phyloP scores from a whole-genome alignment of 1,140 invertebrate genomes.

The Papilio xuthus region DNA sequence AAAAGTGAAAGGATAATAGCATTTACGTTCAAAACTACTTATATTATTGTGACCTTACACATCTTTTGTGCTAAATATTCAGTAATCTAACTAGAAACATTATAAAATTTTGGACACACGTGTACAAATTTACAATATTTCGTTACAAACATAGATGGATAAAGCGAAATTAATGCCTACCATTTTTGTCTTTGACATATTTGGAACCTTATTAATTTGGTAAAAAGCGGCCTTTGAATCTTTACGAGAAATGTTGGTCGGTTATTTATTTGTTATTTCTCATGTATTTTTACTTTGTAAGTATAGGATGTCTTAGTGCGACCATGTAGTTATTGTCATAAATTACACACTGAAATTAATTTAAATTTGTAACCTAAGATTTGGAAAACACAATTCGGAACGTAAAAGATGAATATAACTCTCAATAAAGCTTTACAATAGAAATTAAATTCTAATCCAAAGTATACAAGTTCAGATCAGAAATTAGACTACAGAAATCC shows the following conservation, averaged over 20 bases:
- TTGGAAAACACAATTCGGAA: too few species aligned
- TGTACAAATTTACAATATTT: neutral
- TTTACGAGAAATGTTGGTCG: neutral
- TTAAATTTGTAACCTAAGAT: too few species aligned
- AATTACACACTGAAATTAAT: too few species aligned
- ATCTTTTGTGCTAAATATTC: too few species aligned
- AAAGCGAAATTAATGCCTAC: neutral
- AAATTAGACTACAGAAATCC: conserved; percentile 2
- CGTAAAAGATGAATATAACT: too few species aligned
- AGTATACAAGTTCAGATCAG: conserved; percentile 7
- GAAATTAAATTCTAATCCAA: conserved; percentile 1
- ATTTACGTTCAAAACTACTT: neutral
- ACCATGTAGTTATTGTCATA: too few species aligned
- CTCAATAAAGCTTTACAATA: neutral
- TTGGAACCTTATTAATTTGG: neutral
- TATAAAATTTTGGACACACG: neutral
- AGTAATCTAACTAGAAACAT: neutral
- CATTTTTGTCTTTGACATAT: neutral
- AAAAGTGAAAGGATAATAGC: neutral
- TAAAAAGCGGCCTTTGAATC: neutral
- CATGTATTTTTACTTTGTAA: too few species aligned
- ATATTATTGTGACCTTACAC: neutral
- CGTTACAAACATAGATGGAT: too few species aligned
- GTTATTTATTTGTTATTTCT: too few species aligned
- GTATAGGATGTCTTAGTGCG: too few species aligned